phyloP scores from a whole-genome alignment of 2,888 invertebrate species.

The Platerodrilus igneus region DNA sequence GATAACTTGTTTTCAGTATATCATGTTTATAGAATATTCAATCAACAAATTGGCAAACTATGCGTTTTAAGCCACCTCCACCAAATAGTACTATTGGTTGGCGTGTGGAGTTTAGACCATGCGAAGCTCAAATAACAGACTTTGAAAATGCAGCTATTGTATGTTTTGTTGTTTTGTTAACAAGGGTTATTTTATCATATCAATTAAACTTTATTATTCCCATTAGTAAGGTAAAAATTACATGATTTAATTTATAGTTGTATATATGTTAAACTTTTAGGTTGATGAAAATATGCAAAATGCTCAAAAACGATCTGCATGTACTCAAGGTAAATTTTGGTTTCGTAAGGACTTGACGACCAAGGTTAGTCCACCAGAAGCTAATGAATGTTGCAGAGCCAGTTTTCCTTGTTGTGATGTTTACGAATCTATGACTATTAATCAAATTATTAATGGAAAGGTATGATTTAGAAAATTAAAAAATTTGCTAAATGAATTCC shows the following conservation, averaged over 20 bases:
- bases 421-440: slow-evolving; percentile 79
- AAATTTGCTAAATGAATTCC: slow-evolving; percentile 9
- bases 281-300: slow-evolving; percentile 96
- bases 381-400: slow-evolving; percentile 42
- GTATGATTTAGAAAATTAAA: slow-evolving; percentile 48
- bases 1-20: slow-evolving; percentile 6
- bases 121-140: slow-evolving; percentile 97
- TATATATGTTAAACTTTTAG: slow-evolving; percentile 35
- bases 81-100: slow-evolving; percentile 95
- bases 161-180: slow-evolving; percentile 94
- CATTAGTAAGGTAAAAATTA: slow-evolving; percentile 70
- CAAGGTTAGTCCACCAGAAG: slow-evolving; percentile 48
- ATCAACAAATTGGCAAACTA: slow-evolving; percentile 99
- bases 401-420: slow-evolving; percentile 47
- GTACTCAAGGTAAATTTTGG: slow-evolving; percentile 82
- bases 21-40: slow-evolving; percentile 77
- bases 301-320: slow-evolving; percentile 89
- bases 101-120: slow-evolving; percentile 99
- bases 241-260: slow-evolving; percentile 35
- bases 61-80: slow-evolving; percentile 98
- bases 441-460: slow-evolving; percentile 97
- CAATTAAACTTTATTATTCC: slow-evolving; percentile 94
- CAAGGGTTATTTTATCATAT: slow-evolving; percentile 94
- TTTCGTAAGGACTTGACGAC: slow-evolving; percentile 77
- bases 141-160: slow-evolving; percentile 99